Base-by-base conservation (phyloP, 2,888 invertebrate species). In the Zele albiditarsus region DNA sequence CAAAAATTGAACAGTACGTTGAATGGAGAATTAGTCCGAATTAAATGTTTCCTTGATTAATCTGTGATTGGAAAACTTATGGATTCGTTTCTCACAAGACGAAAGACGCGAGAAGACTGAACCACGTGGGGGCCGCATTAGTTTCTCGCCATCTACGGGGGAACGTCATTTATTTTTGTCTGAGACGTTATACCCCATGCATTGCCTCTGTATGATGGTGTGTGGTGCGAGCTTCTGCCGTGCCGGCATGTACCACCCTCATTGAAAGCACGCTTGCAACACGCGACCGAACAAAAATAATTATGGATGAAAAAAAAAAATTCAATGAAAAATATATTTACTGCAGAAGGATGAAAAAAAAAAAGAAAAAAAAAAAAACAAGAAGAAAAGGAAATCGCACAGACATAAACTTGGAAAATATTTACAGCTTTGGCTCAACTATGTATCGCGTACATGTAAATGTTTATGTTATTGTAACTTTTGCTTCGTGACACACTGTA, bases 91-190 rank as follows among this genome's bases (percentile, higher is more conserved):
- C 72, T 65, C 71, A 70, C 75, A 70, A 71, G 49, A 58, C 62
- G 68, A 60, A 66, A 71, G 75, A 77, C 75, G 71, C 70, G 63
- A 76, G 71, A 71, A 74, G 76, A 80, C 78, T 79, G 75, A 75
- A 63, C 73, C 80, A 79, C 77, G 80, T 80, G 79, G 79, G 80
- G 78, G 74, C 77, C 67, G 31, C 42, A 49, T 70, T 74, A 53
- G 60, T 74, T 69, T 74, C 69, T 49, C 31, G 46, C 69, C 49
- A 74, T 74, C 49, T 63, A 67, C 49, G 63, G 70, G 73, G 75
- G 74, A 74, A 69, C 78, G 70, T 80, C 38, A 78, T 79, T 80
- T 80, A 80, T 80, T 80, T 80, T 80, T 76, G 78, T 79, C 79
- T 80, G 77, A 73, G 76, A 68, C 75, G 16, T 62, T 38, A 62